A percentile compares a stretch with the other conserved stretches of the same genome.
Evolutionary conservation across 2,888 invertebrate genomes (phyloP).

Genomic region (Ochropleura plecta): DNA sequence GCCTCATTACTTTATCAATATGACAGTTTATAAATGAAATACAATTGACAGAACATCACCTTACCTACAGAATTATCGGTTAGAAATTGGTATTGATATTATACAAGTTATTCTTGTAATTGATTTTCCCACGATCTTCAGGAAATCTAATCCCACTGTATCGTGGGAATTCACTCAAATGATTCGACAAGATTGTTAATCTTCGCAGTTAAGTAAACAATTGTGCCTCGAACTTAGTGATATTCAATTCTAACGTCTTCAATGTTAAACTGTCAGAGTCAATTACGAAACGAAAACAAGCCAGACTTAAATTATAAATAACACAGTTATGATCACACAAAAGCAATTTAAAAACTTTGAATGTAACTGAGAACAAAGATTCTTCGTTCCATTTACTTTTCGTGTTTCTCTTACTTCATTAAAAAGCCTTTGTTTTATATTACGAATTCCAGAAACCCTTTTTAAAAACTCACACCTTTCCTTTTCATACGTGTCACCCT

Average conservation of each 20-base stretch:
- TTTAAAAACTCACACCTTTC: constrained; percentile 67
- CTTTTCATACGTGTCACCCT: constrained; percentile 64
- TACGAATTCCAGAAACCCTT: constrained; percentile 64
- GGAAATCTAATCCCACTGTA: constrained; percentile 10
- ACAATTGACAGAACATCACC: constrained; percentile 2
- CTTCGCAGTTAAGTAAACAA: constrained; percentile 42
- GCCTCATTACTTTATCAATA: constrained; percentile 6
- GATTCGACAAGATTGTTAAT: constrained; percentile 35
- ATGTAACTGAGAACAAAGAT: constrained; percentile 57
- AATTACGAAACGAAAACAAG: constrained; percentile 73
- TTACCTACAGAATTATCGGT: neutral
- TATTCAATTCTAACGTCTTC: constrained; percentile 53
- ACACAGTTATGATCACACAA: constrained; percentile 58
- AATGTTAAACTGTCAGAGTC: constrained; percentile 68
- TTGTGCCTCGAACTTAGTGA: constrained; percentile 23
- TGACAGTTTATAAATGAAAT: constrained; percentile 26
- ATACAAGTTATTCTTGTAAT: constrained; percentile 3
- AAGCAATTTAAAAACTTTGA: constrained; percentile 57
- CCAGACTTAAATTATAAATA: constrained; percentile 63
- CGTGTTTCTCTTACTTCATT: constrained; percentile 60
- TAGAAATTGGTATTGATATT: neutral
- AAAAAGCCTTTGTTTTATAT: constrained; percentile 67
- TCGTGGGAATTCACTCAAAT: constrained; percentile 33
- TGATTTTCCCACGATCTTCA: constrained; percentile 14
- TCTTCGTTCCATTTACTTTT: constrained; percentile 60